Evolutionary conservation across 2,888 invertebrate species (phyloP).

Genomic region (Diadromus collaris): DNA sequence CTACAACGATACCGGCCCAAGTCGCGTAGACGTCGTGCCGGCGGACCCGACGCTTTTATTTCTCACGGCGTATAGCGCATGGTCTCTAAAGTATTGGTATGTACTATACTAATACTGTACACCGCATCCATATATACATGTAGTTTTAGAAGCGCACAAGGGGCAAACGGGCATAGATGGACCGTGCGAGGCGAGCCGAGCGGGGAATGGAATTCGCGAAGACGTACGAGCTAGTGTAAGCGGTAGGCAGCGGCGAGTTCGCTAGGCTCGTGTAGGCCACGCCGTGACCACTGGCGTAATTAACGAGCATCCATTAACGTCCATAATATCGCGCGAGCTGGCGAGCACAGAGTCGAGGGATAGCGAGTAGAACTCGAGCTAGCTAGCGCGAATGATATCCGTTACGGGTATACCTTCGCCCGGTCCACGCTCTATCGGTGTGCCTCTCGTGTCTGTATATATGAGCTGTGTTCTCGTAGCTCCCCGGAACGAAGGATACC

Average conservation of each 20-base stretch:
- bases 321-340: conserved; percentile 64
- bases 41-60: conserved; percentile 61
- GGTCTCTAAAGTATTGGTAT: conserved; percentile 43
- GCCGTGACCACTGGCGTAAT: conserved; percentile 64
- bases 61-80: conserved; percentile 61
- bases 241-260: conserved; percentile 58
- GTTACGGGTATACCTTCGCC: conserved; percentile 58
- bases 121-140: conserved; percentile 20
- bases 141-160: conserved; percentile 34
- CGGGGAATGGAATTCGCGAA: conserved; percentile 59
- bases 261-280: conserved; percentile 58
- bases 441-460: conserved; percentile 9
- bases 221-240: conserved; percentile 58
- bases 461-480: conserved; percentile 10
- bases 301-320: conserved; percentile 66
- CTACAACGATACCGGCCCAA: conserved; percentile 7
- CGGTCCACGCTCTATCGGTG: conserved; percentile 33
- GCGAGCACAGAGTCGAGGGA: conserved; percentile 46
- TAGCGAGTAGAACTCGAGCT: conserved; percentile 42
- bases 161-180: conserved; percentile 53
- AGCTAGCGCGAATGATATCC: conserved; percentile 64
- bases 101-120: conserved; percentile 30
- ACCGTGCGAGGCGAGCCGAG: conserved; percentile 48
- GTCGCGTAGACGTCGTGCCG: conserved; percentile 30
- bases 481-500: conserved; percentile 12